Evolutionary conservation across 2,113 vertebrate species (phyloP).

Genomic region (Lontra canadensis): DNA sequence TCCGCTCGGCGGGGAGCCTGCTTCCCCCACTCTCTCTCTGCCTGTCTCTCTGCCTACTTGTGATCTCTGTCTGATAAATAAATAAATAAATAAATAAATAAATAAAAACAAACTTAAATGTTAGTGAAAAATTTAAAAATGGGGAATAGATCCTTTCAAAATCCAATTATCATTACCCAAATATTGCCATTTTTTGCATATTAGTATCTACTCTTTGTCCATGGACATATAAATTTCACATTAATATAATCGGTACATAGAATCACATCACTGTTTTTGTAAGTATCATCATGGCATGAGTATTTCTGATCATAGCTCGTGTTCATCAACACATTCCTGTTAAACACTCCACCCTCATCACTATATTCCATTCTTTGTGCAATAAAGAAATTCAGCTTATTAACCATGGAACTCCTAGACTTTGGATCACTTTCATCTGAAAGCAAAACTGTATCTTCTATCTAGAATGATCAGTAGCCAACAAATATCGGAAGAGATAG

Average conservation of each 20-base stretch:
- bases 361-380: background rate
- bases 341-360: background rate
- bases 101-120: background rate
- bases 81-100: too few species aligned
- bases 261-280: background rate
- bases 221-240: background rate
- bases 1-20: too few species aligned
- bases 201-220: background rate
- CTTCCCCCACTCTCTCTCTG: too few species aligned
- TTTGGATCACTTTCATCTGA: background rate
- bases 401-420: background rate
- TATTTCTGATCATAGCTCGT: background rate
- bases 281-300: background rate
- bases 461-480: background rate
- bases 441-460: background rate
- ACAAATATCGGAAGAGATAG: background rate
- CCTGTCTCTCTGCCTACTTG: too few species aligned
- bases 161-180: background rate
- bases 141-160: background rate
- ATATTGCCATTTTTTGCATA: background rate
- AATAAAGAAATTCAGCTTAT: constrained; percentile 18
- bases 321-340: background rate
- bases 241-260: background rate
- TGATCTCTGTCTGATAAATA: too few species aligned
- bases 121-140: constrained; percentile 19